These are phyloP conservation scores for Acanthochromis polyacanthus DNA, from an alignment of 2,113 vertebrate genomes.

Conservation along the genomic window DNA sequence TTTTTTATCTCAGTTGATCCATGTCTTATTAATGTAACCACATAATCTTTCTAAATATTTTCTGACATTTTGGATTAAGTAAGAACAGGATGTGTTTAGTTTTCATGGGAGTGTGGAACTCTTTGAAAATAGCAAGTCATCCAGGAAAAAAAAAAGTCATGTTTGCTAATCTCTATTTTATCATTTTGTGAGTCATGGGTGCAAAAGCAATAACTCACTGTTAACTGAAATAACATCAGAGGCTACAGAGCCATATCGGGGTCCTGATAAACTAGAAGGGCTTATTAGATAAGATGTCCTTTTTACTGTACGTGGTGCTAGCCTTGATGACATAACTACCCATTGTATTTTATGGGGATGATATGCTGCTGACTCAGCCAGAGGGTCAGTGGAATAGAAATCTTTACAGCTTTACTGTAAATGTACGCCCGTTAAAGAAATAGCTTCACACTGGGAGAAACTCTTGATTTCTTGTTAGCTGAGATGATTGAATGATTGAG, in stretches of 20 bases:
- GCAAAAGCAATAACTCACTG: not conserved
- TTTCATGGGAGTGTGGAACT: no score
- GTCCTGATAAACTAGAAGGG: constrained; percentile 7
- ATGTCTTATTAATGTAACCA: no score
- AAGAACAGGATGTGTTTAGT: no score
- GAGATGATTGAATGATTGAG: no score
- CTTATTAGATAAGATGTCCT: constrained; percentile 54
- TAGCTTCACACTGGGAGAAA: no score
- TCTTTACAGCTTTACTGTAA: no score
- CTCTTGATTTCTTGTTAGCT: no score
- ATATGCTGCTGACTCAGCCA: not conserved
- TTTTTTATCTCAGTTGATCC: no score
- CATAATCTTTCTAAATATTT: no score
- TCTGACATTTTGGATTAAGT: no score
- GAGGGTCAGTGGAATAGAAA: constrained; percentile 18
- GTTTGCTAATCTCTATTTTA: not conserved
- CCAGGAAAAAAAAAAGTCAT: not conserved
- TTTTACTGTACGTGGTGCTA: not conserved
- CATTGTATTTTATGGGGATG: not conserved
- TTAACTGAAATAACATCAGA: not conserved
- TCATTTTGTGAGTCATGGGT: not conserved
- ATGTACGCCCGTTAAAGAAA: no score
- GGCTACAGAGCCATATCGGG: constrained; percentile 7
- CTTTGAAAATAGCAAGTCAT: not conserved
- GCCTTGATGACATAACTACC: constrained; percentile 10